Conservation (phyloP, 2,113 vertebrate genomes). For the Lethenteron camtschaticum region DNA sequence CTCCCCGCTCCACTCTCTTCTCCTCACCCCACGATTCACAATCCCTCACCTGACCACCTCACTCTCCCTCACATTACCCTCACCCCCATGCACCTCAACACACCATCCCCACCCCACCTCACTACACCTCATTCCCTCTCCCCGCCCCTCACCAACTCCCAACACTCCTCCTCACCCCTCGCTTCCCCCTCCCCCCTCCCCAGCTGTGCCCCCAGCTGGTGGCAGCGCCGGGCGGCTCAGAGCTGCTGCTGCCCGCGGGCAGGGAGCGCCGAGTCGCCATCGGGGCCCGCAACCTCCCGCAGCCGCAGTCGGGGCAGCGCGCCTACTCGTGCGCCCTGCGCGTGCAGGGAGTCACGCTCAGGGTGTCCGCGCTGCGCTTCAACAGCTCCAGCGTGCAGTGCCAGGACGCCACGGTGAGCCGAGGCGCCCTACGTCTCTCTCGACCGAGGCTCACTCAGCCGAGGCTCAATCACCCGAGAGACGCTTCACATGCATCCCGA, state of each 20-base stretch:
- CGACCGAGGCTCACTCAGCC: too few relatives aligned
- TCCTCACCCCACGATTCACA: too few relatives aligned
- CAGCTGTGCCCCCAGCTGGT: conserved; percentile 67
- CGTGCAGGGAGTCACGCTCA: conserved; percentile 43
- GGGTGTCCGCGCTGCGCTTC: conserved; percentile 52
- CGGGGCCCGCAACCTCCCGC: conserved; percentile 54
- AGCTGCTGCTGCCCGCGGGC: conserved; percentile 53
- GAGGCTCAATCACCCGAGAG: too few relatives aligned
- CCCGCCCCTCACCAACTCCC: too few relatives aligned
- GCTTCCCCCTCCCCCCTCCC: background rate
- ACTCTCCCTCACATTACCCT: too few relatives aligned
- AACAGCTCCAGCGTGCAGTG: conserved; percentile 75
- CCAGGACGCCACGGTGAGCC: conserved; percentile 58
- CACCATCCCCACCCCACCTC: too few relatives aligned
- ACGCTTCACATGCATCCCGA: too few relatives aligned
- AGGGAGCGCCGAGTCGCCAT: conserved; percentile 51
- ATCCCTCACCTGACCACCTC: too few relatives aligned
- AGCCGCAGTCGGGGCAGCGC: conserved; percentile 65
- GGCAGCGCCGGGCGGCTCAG: conserved; percentile 20
- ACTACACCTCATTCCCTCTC: too few relatives aligned
- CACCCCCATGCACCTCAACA: too few relatives aligned
- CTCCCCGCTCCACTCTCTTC: too few relatives aligned
- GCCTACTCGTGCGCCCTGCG: conserved; percentile 58
- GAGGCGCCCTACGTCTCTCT: background rate
- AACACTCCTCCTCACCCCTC: too few relatives aligned